phyloP scores from a whole-genome alignment of 2,888 invertebrate species.

The Melipona beecheii region DNA sequence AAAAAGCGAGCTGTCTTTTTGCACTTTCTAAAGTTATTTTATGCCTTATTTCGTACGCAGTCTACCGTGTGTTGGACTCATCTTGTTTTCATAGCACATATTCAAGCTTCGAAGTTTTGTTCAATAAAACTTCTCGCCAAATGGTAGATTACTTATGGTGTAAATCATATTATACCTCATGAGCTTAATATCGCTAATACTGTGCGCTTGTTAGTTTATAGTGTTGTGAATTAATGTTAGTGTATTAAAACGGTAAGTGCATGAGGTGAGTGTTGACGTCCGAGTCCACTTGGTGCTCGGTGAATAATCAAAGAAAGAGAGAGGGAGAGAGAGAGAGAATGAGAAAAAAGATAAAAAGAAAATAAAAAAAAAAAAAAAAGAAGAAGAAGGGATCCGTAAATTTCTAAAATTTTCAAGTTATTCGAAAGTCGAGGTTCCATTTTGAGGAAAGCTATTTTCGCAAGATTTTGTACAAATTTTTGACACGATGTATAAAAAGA shows the following conservation, averaged over 20 bases:
- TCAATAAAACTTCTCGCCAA: conserved; percentile 46
- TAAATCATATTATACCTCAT: conserved; percentile 64
- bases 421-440: conserved; percentile 42
- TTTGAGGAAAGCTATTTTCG: conserved; percentile 66
- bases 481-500: conserved; percentile 37
- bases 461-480: conserved; percentile 68
- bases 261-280: conserved; percentile 35
- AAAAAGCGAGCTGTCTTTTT: not conserved
- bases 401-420: conserved; percentile 52
- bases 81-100: conserved; percentile 16
- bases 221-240: conserved; percentile 55
- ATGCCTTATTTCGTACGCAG: not conserved
- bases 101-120: conserved; percentile 30
- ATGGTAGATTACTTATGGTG: conserved; percentile 58
- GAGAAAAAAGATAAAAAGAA: not conserved
- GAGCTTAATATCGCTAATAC: conserved; percentile 70
- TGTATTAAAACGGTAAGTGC: conserved; percentile 21
- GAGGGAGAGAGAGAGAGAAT: not conserved
- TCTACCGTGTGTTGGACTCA: not conserved
- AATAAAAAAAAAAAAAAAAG: not conserved
- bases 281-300: conserved; percentile 52
- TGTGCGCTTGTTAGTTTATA: conserved; percentile 69
- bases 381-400: conserved; percentile 4
- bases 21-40: conserved; percentile 4
- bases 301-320: conserved; percentile 33